Conservation (phyloP, 2,113 vertebrate species). For the Miniopterus natalensis region DNA sequence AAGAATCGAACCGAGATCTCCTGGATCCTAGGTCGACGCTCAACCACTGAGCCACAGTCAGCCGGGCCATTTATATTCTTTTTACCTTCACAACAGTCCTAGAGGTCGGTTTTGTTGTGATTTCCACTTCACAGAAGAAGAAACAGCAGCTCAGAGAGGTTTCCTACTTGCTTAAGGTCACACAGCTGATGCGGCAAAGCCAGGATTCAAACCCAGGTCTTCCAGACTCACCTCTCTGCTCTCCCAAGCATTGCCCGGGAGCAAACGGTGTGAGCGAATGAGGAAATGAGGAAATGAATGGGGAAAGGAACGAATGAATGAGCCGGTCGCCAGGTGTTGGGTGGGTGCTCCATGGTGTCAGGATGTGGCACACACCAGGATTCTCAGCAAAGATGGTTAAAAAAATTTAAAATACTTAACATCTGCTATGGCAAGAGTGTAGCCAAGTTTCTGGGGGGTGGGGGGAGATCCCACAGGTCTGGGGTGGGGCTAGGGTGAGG, state of each 20-base stretch:
- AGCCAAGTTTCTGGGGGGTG: background rate
- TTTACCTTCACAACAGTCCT: background rate
- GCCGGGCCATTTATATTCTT: background rate
- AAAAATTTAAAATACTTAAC: background rate
- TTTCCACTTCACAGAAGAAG: background rate
- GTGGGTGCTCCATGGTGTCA: no score
- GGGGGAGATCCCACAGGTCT: background rate
- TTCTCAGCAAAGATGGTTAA: background rate
- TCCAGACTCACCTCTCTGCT: background rate
- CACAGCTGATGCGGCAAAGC: background rate
- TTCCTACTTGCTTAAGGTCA: background rate
- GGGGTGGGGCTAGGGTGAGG: background rate
- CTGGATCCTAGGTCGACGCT: background rate
- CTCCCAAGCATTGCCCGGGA: no score
- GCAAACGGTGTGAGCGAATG: background rate
- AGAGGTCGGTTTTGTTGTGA: background rate
- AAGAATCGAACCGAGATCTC: background rate
- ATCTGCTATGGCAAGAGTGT: background rate
- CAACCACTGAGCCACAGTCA: background rate
- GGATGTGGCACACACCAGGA: no score
- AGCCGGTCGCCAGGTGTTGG: background rate
- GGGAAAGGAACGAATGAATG: background rate
- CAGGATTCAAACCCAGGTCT: background rate
- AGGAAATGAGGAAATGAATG: background rate
- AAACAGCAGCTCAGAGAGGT: slow-evolving; percentile 22